A percentile compares a stretch with the other conserved stretches of the same genome.
phyloP scores from a whole-genome alignment of 1,140 invertebrate species.

The Listronotus oregonensis region DNA sequence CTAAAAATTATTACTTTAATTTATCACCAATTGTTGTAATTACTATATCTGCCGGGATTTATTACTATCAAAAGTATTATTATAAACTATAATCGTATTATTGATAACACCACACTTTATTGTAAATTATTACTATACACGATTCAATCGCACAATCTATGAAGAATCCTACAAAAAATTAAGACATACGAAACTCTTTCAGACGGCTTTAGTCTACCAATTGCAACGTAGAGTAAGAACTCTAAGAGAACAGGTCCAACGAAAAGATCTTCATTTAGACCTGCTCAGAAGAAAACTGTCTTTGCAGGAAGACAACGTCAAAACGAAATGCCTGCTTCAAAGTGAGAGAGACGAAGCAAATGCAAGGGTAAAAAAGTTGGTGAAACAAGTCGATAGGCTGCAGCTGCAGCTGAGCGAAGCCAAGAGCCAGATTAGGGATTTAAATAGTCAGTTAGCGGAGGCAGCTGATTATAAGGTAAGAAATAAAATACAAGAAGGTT shows the following conservation, averaged over 20 bases:
- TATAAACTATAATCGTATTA: too few species aligned
- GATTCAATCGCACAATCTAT: too few species aligned
- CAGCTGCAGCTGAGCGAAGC: slow-evolving; percentile 74
- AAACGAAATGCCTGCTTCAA: slow-evolving; percentile 65
- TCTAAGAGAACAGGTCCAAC: slow-evolving; percentile 85
- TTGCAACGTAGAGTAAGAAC: slow-evolving; percentile 79
- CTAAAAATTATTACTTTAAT: too few species aligned
- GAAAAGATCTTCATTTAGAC: slow-evolving; percentile 89
- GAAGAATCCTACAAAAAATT: too few species aligned
- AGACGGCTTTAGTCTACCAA: slow-evolving; percentile 84
- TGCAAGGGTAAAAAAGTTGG: slow-evolving; percentile 72
- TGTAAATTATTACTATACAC: too few species aligned
- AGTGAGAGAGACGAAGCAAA: slow-evolving; percentile 79
- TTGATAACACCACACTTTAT: too few species aligned
- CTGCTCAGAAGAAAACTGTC: slow-evolving; percentile 83
- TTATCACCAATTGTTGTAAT: too few species aligned
- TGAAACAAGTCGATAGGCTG: slow-evolving; percentile 76
- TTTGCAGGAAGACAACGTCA: slow-evolving; percentile 76
- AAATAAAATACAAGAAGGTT: background rate
- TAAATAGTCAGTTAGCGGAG: slow-evolving; percentile 78
- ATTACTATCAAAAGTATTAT: too few species aligned
- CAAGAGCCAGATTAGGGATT: slow-evolving; percentile 71
- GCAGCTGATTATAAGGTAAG: slow-evolving; percentile 81
- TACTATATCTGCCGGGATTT: too few species aligned
- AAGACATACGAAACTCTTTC: slow-evolving; percentile 19